Base-by-base conservation (phyloP, 2,888 invertebrate species). In the Hirtodrosophila cameraria region DNA sequence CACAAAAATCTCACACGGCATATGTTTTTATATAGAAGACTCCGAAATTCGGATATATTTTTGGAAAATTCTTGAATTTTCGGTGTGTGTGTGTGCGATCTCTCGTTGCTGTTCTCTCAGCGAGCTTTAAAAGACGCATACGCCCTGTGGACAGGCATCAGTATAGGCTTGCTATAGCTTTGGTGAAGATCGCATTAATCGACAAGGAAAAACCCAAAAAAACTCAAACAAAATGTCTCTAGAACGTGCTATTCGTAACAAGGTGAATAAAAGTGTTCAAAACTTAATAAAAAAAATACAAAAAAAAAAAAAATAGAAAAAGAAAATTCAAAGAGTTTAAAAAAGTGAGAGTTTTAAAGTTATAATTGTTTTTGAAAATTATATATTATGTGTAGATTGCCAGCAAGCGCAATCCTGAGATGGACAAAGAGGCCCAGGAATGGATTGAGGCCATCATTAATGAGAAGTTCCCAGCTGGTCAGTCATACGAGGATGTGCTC, bases 401-500 rank as follows among this genome's bases (percentile, higher is more conserved):
- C 86, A 93, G 95, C 88, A 97, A 97, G 92, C 96, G 97, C 88
- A 94, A 94, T 92, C 94, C 94, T 15, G 93, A 95, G 82, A 95
- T 95, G 92, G 97, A 97, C 91, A 93, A 93, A 84, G 96, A 98
- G 91, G 96, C 96, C 72, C 95, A 98, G 91, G 94, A 94, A 91
- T 99, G 98, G 98, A 95, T 99, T 78, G 97, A 98, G 91, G 89
- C 93, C 53, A 93, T 98, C 84, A 92, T 97, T 72, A 97, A 97
- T 36, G 95, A 95, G 88, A 96, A 97, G 91, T 95, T 98, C 92
- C 97, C 97, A 57, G 93, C 94, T 59, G 94, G 94, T 77, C 95
- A 95, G 84, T 81, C 92, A 5, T 98, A 95, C 89, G 98, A 98
- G 89, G 98, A 98, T 89, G 95, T 96, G 69, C 93, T 99, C 68